Conservation (phyloP, 2,888 invertebrate genomes). For the Lasioglossum calceatum region DNA sequence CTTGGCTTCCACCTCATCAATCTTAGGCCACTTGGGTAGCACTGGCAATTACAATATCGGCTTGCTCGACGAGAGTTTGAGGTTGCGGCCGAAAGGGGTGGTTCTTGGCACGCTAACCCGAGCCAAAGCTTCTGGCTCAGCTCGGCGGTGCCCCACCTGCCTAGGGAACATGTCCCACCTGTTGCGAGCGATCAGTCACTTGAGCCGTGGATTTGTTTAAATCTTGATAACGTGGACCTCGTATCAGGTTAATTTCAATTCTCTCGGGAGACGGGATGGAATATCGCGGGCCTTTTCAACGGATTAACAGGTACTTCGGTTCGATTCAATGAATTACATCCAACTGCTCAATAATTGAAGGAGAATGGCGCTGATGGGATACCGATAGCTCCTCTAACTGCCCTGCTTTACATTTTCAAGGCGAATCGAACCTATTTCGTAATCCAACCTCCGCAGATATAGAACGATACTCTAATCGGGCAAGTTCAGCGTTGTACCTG, state of each 20-base stretch:
- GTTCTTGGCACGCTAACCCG: constrained; percentile 81
- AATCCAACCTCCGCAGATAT: neutral
- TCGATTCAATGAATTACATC: constrained; percentile 45
- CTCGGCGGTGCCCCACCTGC: constrained; percentile 76
- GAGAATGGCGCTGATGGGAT: constrained; percentile 18
- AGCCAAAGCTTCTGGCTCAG: constrained; percentile 71
- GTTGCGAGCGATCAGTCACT: constrained; percentile 82
- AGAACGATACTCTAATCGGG: neutral
- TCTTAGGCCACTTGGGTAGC: constrained; percentile 82
- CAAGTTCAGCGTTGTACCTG: neutral
- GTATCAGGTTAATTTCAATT: constrained; percentile 75
- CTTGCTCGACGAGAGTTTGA: constrained; percentile 82
- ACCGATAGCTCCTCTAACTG: neutral
- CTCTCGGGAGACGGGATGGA: constrained; percentile 47
- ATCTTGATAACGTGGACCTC: constrained; percentile 79
- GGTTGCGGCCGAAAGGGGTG: constrained; percentile 79
- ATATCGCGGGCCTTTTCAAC: constrained; percentile 44
- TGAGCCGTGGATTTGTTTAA: constrained; percentile 80
- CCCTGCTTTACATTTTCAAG: neutral
- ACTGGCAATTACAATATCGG: constrained; percentile 84
- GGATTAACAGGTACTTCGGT: constrained; percentile 55
- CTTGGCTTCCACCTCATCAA: constrained; percentile 82
- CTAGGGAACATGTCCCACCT: constrained; percentile 81
- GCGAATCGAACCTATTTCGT: neutral
- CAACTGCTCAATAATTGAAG: constrained; percentile 49